Evolutionary conservation across 2,113 vertebrate species (phyloP).

Genomic region (Carassius carassius): DNA sequence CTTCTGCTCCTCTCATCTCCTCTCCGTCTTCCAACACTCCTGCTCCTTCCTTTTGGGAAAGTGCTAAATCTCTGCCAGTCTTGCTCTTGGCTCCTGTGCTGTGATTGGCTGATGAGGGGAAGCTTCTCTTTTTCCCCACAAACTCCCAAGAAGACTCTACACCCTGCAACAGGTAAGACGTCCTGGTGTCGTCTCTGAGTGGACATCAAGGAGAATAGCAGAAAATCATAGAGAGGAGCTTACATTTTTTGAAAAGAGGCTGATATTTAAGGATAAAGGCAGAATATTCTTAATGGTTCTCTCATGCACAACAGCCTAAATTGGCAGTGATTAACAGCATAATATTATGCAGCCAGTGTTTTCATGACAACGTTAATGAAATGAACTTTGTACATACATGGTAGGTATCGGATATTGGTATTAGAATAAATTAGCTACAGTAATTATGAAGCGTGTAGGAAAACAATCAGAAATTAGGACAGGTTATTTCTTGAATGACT

Average conservation of each 20-base stretch:
- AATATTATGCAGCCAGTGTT: too few relatives aligned
- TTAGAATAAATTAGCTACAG: neutral
- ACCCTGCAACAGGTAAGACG: conserved; percentile 88
- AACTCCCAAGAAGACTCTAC: conserved; percentile 87
- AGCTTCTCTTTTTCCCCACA: conserved; percentile 71
- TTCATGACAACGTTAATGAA: neutral
- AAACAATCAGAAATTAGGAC: neutral
- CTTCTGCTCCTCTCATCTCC: conserved; percentile 47
- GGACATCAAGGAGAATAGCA: conserved; percentile 52
- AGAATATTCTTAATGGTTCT: neutral
- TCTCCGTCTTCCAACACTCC: conserved; percentile 19
- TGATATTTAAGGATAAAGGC: neutral
- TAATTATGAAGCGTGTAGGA: neutral
- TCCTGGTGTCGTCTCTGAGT: conserved; percentile 91
- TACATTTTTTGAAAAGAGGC: neutral
- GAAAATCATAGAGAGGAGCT: neutral
- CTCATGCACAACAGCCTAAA: neutral
- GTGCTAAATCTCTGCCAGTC: neutral
- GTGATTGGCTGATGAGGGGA: conserved; percentile 12
- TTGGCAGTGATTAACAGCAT: too few relatives aligned
- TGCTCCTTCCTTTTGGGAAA: conserved; percentile 9
- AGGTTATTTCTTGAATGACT: neutral
- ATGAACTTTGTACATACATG: neutral
- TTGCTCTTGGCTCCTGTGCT: conserved; percentile 25
- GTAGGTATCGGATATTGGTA: neutral